These are phyloP conservation scores for Brachyalestes nurse DNA, from an alignment of 2,797 vertebrate species.

Conservation along the genomic window DNA sequence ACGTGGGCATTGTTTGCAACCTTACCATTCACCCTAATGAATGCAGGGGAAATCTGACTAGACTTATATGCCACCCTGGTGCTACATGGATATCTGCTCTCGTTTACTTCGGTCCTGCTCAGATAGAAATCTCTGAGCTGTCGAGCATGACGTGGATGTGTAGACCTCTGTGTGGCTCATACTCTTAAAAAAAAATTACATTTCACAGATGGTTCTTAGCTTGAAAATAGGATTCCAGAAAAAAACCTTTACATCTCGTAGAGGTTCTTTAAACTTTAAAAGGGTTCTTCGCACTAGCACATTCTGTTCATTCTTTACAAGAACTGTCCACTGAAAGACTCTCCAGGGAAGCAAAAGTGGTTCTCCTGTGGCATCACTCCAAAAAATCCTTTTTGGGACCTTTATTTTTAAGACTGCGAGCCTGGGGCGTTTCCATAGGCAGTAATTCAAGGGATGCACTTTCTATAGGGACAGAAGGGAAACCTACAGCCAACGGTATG, in stretches of 20 bases:
- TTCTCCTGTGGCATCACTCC: too few relatives aligned
- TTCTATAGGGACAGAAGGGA: constrained; percentile 31
- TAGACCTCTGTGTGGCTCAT: background rate
- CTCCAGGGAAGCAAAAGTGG: background rate
- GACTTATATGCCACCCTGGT: constrained; percentile 28
- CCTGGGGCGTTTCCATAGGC: background rate
- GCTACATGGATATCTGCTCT: constrained; percentile 17
- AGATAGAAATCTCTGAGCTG: constrained; percentile 27
- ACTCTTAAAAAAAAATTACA: background rate
- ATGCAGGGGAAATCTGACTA: constrained; percentile 31
- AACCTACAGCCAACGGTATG: background rate
- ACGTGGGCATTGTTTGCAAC: constrained; percentile 25
- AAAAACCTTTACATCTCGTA: background rate
- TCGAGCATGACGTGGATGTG: constrained; percentile 4
- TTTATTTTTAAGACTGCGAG: background rate
- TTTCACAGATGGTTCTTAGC: background rate
- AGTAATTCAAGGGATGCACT: constrained; percentile 39
- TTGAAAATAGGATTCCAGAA: background rate
- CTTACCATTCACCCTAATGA: constrained; percentile 10
- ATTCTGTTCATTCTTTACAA: background rate
- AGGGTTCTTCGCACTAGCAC: background rate
- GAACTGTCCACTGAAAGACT: background rate
- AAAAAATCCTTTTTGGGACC: background rate
- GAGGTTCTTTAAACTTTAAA: background rate
- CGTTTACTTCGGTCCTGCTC: constrained; percentile 10